Percentiles rank a stretch among this genome's conserved stretches.
phyloP scores from a whole-genome alignment of 2,888 invertebrate species.

The Noctua janthina region DNA sequence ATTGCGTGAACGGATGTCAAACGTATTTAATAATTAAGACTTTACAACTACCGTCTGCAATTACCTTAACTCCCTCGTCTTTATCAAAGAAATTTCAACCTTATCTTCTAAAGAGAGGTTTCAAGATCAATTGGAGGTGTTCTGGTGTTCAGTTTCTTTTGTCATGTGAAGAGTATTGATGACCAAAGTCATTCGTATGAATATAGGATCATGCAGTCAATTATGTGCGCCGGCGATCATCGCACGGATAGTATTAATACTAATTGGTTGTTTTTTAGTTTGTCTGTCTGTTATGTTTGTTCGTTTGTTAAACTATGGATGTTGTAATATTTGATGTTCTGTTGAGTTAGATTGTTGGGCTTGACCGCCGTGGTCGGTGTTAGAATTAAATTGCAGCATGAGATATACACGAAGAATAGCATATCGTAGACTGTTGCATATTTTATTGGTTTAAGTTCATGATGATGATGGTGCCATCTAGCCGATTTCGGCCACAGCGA shows the following conservation, averaged over 20 bases:
- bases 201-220: slow-evolving; percentile 77
- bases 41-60: slow-evolving; percentile 41
- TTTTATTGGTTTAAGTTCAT: not conserved
- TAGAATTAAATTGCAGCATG: slow-evolving; percentile 4
- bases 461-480: no score
- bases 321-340: slow-evolving; percentile 46
- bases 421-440: not conserved
- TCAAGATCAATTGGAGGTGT: not conserved
- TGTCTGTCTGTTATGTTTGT: slow-evolving; percentile 48
- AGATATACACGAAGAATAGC: not conserved
- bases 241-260: slow-evolving; percentile 73
- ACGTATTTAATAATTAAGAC: slow-evolving; percentile 79
- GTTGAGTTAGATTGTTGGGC: slow-evolving; percentile 42
- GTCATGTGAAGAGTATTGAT: slow-evolving; percentile 69
- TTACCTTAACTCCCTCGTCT: slow-evolving; percentile 20
- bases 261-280: slow-evolving; percentile 67
- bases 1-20: slow-evolving; percentile 79
- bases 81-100: slow-evolving; percentile 8
- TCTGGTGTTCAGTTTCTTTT: slow-evolving; percentile 45
- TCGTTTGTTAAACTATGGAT: slow-evolving; percentile 53
- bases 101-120: accelerated
- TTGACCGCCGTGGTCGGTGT: not conserved
- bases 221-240: slow-evolving; percentile 75
- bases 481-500: no score
- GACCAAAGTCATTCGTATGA: slow-evolving; percentile 76